phyloP scores from a whole-genome alignment of 2,888 invertebrate genomes.

The Sesia bembeciformis region DNA sequence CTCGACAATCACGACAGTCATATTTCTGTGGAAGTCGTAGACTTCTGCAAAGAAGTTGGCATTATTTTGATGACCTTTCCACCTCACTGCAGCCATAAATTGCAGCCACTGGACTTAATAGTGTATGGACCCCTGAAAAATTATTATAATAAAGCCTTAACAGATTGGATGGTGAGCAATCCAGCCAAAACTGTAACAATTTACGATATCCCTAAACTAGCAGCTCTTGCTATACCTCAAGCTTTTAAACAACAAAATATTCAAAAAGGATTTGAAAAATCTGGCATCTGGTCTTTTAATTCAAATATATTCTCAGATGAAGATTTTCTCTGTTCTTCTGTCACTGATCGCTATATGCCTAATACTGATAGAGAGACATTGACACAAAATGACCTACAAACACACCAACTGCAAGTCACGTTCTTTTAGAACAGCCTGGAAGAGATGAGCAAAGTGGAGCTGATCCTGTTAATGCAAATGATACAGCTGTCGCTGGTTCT shows the following conservation, averaged over 20 bases:
- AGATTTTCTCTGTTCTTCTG: constrained; percentile 10
- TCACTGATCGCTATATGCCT: constrained; percentile 10
- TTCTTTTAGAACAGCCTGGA: constrained; percentile 3
- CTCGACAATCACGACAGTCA: constrained; percentile 15
- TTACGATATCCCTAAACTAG: constrained; percentile 13
- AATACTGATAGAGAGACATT: neutral
- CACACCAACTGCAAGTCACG: constrained; percentile 4
- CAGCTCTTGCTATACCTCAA: constrained; percentile 8
- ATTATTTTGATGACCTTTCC: constrained; percentile 11
- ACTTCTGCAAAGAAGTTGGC: constrained; percentile 10
- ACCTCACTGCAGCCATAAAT: constrained; percentile 10
- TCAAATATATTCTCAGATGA: constrained; percentile 14
- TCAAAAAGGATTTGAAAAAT: constrained; percentile 14
- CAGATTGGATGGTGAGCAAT: constrained; percentile 7
- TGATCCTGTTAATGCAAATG: constrained; percentile 1
- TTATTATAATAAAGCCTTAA: constrained; percentile 3
- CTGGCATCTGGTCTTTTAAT: constrained; percentile 16
- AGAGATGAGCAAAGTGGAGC: neutral
- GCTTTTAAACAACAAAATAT: constrained; percentile 14
- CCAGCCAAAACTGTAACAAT: constrained; percentile 13
- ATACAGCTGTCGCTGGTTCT: neutral
- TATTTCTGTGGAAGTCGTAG: constrained; percentile 11
- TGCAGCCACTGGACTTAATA: constrained; percentile 12
- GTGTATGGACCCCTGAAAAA: constrained; percentile 16
- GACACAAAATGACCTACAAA: constrained; percentile 2